Percentiles rank a stretch among this genome's conserved stretches.
Conservation (phyloP, 2,888 invertebrate species). For the Entomobrya proxima region DNA sequence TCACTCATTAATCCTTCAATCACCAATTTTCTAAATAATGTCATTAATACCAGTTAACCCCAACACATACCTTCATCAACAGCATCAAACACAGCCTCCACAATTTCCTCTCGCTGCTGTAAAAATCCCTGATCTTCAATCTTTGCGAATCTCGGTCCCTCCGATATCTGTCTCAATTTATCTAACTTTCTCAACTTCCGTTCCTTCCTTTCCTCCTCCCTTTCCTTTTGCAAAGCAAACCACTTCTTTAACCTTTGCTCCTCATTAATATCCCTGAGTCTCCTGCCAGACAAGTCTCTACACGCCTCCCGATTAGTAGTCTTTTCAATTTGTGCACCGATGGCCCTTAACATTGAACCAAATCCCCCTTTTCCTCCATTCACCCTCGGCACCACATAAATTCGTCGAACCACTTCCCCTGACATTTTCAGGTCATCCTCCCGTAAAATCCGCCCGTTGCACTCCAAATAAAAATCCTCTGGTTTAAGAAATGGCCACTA, state of each 20-base stretch:
- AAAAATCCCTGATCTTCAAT: slow-evolving; percentile 90
- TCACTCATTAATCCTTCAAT: no score
- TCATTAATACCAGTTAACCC: no score
- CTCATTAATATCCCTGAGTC: slow-evolving; percentile 97
- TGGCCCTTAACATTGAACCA: slow-evolving; percentile 98
- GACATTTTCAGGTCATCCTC: slow-evolving; percentile 74
- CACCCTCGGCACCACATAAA: slow-evolving; percentile 81
- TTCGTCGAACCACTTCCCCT: slow-evolving; percentile 75
- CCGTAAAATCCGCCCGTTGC: slow-evolving; percentile 80
- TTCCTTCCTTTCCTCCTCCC: slow-evolving; percentile 87
- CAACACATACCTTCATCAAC: slow-evolving; percentile 85
- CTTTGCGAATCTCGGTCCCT: slow-evolving; percentile 83
- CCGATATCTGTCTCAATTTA: slow-evolving; percentile 81
- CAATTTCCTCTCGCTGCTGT: slow-evolving; percentile 84
- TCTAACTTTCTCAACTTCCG: slow-evolving; percentile 88
- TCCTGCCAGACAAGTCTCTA: slow-evolving; percentile 95
- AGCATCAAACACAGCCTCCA: slow-evolving; percentile 90
- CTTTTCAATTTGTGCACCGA: slow-evolving; percentile 99
- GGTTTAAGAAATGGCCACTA: not conserved
- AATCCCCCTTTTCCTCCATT: slow-evolving; percentile 96
- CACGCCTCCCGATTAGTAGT: slow-evolving; percentile 98
- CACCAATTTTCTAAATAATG: no score
- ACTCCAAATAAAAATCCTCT: slow-evolving; percentile 64
- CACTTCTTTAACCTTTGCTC: slow-evolving; percentile 92
- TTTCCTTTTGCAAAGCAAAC: slow-evolving; percentile 90